Evolutionary conservation across 2,888 invertebrate genomes (phyloP).

Genomic region (Pimpla rufipes): DNA sequence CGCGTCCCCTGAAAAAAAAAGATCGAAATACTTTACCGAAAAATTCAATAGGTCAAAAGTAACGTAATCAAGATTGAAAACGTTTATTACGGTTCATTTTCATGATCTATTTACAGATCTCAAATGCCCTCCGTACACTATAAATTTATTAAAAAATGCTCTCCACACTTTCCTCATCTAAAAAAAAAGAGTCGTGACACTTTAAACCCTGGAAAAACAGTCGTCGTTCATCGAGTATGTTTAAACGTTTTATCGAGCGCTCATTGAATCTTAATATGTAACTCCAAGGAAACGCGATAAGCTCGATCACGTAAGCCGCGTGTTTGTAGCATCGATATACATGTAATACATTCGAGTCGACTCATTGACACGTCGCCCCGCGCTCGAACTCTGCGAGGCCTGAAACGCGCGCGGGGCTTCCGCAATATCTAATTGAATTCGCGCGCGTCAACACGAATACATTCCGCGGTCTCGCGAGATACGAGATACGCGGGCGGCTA

Average conservation of each 20-base stretch:
- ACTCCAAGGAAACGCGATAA: constrained; percentile 53
- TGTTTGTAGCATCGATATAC: constrained; percentile 8
- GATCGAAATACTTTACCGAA: no score
- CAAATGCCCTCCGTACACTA: no score
- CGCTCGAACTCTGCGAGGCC: background rate
- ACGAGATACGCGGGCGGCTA: constrained; percentile 24
- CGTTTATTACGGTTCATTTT: background rate
- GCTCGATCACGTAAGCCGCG: constrained; percentile 36
- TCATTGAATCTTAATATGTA: constrained; percentile 53
- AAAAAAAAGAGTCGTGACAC: background rate
- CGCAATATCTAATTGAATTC: constrained; percentile 63
- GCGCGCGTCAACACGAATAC: constrained; percentile 47
- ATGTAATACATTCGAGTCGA: constrained; percentile 34
- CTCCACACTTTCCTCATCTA: background rate
- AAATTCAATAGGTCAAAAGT: background rate
- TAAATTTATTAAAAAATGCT: background rate
- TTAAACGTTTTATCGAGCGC: constrained; percentile 37
- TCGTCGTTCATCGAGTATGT: background rate
- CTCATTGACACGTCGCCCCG: constrained; percentile 53
- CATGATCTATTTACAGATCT: background rate
- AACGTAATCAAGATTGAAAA: background rate
- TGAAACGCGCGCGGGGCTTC: constrained; percentile 51
- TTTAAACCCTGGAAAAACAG: background rate
- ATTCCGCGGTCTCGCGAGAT: constrained; percentile 2
- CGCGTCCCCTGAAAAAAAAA: no score